Base-by-base conservation (phyloP, 2,888 invertebrate genomes). In the Unio delphinus region DNA sequence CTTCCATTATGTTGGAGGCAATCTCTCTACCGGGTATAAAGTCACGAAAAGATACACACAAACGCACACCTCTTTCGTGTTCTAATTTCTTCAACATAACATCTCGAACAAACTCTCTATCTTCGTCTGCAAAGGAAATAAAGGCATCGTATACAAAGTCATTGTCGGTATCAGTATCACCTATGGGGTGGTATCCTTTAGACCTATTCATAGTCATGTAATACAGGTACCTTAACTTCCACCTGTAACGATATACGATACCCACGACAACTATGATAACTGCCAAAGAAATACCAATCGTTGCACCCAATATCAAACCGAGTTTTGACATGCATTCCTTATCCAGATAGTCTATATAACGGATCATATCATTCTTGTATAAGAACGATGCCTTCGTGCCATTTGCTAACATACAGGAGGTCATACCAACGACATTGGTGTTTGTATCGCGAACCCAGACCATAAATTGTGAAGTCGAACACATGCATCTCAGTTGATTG, bases 31-130 rank as follows among this genome's bases (percentile, higher is more conserved):
- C 80, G 18, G 74, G 67, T n/a, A 78, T 60, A 66, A 83, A 82
- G 61, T 80, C 79, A 55, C 78, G 64, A 28, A 76, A 69, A 59
- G 80, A 78, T 58, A 79, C 60, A 63, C 79, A 81, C 7, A 83
- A 74, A 17, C 45, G 67, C 18, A 78, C 61, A 1, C 74, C 79
- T 30, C 30, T 30, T 1, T 61, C 30, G 28, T 55, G 57, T 54
- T 75, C 75, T 15, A 75, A 30, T 18, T 56, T 34, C 30, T 66
- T 55, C 67, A 70, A 30, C 18, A 76, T 56, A 11, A 61, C 57
- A 6, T 66, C 62, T 18, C 45, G 28, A 4, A 76, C 72, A 59
- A 72, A 74, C 1, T 11, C 30, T 11, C 65, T 60, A 60, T 80
- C 69, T 1, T 69, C 72, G 8, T 73, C 66, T 17, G 74, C 67